Percentiles rank a stretch among this genome's conserved stretches.
Conservation (phyloP, 2,797 vertebrate genomes). For the Alouatta caraya region DNA sequence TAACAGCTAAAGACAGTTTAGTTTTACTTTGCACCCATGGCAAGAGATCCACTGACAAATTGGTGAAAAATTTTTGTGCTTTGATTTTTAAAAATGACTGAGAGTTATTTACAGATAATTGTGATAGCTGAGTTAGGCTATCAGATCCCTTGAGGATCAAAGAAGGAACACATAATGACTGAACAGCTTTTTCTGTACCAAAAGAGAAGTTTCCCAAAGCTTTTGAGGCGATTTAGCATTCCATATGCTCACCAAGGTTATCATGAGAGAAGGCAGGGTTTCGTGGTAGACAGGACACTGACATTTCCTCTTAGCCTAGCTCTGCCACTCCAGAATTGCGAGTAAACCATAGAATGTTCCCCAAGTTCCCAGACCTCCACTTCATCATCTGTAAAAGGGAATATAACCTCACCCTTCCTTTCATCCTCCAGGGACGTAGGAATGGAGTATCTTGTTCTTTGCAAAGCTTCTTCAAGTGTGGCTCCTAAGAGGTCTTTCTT, state of each 20-base stretch:
- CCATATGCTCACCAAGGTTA: accelerated
- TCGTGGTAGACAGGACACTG: not conserved
- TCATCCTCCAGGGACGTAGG: not conserved
- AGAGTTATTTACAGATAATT: not conserved
- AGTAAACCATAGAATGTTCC: not conserved
- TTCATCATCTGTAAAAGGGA: not conserved
- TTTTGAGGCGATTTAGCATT: not conserved
- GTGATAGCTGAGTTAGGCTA: not conserved
- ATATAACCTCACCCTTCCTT: not conserved
- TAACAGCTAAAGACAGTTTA: not conserved
- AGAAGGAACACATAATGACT: not conserved
- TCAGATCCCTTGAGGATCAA: not conserved
- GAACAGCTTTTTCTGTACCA: not conserved
- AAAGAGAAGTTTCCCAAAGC: not conserved
- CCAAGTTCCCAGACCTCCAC: not conserved
- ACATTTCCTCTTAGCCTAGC: not conserved
- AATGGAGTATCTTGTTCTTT: not conserved
- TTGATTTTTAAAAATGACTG: not conserved
- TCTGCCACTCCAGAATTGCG: not conserved
- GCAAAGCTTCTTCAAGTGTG: not conserved
- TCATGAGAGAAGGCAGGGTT: not conserved
- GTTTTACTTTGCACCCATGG: not conserved
- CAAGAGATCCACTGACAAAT: not conserved
- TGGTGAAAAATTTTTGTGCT: not conserved
- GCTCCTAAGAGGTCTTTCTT: not conserved